Conservation (phyloP, 2,113 vertebrate species). For the Oreochromis aureus region DNA sequence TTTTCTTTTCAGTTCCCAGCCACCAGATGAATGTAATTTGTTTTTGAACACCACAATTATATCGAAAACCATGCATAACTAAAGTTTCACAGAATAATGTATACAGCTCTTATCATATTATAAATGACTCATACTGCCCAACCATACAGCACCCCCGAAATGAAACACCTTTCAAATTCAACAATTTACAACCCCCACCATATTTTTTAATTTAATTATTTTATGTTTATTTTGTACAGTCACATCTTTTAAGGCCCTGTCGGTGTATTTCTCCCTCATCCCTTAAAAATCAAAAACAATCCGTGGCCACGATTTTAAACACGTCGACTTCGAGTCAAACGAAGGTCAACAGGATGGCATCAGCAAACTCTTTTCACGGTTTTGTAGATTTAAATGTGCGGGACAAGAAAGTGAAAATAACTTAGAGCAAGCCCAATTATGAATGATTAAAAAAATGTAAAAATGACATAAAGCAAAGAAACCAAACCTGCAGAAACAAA, state of each 20-base stretch:
- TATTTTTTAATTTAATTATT: neutral
- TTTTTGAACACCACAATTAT: neutral
- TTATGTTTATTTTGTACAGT: neutral
- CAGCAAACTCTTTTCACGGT: neutral
- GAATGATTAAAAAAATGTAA: neutral
- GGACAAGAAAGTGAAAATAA: neutral
- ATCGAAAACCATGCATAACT: neutral
- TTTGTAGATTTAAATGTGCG: neutral
- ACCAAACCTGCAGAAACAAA: neutral
- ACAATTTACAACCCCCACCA: neutral
- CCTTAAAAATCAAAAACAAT: neutral
- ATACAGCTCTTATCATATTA: neutral
- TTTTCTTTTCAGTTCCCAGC: neutral
- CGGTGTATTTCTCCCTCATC: neutral
- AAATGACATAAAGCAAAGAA: neutral
- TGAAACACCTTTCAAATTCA: neutral
- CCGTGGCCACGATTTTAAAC: rapidly evolving
- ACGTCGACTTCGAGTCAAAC: neutral
- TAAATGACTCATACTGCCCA: neutral
- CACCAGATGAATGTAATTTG: neutral
- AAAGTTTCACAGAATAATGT: neutral
- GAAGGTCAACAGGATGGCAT: neutral
- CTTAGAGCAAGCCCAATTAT: too few species aligned
- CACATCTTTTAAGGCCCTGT: neutral
- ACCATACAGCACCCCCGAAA: neutral